Base-by-base conservation (phyloP, 2,113 vertebrate genomes). In the Elgaria multicarinata region DNA sequence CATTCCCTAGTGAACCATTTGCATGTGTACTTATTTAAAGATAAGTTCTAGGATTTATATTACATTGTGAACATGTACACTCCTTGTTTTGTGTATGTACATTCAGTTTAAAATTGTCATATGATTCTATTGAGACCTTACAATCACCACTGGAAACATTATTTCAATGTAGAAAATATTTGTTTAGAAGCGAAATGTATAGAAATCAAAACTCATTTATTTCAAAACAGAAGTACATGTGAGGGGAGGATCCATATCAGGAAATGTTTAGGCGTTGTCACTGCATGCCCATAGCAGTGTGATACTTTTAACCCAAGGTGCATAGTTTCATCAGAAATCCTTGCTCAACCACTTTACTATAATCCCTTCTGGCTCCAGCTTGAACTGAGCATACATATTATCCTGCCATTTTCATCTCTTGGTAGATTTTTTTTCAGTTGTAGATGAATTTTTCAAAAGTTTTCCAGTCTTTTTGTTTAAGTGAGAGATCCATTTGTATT, bases 401-500 rank as follows among this genome's bases (percentile, higher is more conserved):
- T 84, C 8, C 0, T 92, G 3, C 20, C 39, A 0, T 88, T 55
- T 90, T 67, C 77, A 50, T 87, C 55, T 90, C 14, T 53, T 89
- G 87, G 9, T 74, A 36, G 44, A 67, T 26, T 88, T 64, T 74
- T n/a, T 75, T 88, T 33, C 2, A 76, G 10, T 1, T 0, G 50
- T 74, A 83, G 71, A 46, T 74, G 50, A 50, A 89, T 85, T 55
- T 39, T 91, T 14, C 33, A 2, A 14, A n/a, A 85, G 39, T 85
- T 36, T 58, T 26, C 39, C 12, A 31, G 13, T 88, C 76, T 88
- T 28, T 26, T 53, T 39, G 76, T 64, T 89, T 78, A 87, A 84
- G 64, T 44, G 42, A 12, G 16, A 87, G 58, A 26, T 83, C 92
- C 91, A 24, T 85, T 46, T 26, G n/a, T 13, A 69, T 86, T 67